Conservation (phyloP, 2,113 vertebrate genomes). For the Hippocampus comes region DNA sequence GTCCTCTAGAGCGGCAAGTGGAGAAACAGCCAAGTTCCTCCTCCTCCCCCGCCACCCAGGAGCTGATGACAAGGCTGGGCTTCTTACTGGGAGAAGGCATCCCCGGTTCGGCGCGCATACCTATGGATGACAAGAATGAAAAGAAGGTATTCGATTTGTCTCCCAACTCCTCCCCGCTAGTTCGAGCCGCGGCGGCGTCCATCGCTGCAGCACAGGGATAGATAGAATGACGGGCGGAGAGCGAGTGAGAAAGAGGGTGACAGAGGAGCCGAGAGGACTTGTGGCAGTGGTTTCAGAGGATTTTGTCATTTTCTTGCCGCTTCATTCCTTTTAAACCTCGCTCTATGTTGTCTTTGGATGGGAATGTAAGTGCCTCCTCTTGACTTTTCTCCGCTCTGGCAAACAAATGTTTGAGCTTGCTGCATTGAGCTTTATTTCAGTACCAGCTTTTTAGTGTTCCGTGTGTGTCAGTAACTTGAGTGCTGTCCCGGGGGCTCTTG, state of each 20-base stretch:
- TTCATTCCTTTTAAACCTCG: slow-evolving; percentile 14
- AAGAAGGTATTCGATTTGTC: slow-evolving; percentile 84
- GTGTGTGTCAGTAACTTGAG: slow-evolving; percentile 52
- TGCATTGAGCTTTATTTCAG: slow-evolving; percentile 38
- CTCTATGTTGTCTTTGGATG: slow-evolving; percentile 31
- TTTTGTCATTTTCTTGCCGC: slow-evolving; percentile 38
- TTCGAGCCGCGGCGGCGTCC: slow-evolving; percentile 51
- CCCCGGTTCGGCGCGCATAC: slow-evolving; percentile 85
- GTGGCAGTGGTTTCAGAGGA: slow-evolving; percentile 41
- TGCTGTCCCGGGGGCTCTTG: slow-evolving; percentile 53
- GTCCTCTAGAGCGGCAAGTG: slow-evolving; percentile 78
- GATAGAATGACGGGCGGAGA: slow-evolving; percentile 18
- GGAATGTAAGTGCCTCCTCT: slow-evolving; percentile 34
- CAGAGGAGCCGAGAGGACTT: slow-evolving; percentile 34
- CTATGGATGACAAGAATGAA: slow-evolving; percentile 92
- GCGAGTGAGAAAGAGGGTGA: slow-evolving; percentile 37
- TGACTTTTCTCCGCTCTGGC: slow-evolving; percentile 33
- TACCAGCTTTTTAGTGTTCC: slow-evolving; percentile 15
- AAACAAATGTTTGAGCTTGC: slow-evolving; percentile 30
- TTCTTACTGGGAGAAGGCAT: slow-evolving; percentile 98
- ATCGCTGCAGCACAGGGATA: slow-evolving; percentile 46
- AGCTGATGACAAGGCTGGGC: slow-evolving; percentile 97
- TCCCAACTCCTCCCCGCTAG: slow-evolving; percentile 35
- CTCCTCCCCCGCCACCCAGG: slow-evolving; percentile 92
- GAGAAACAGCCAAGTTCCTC: slow-evolving; percentile 84